These are phyloP conservation scores for Myotis planiceps DNA, from an alignment of 2,797 vertebrate genomes.

Conservation along the genomic window DNA sequence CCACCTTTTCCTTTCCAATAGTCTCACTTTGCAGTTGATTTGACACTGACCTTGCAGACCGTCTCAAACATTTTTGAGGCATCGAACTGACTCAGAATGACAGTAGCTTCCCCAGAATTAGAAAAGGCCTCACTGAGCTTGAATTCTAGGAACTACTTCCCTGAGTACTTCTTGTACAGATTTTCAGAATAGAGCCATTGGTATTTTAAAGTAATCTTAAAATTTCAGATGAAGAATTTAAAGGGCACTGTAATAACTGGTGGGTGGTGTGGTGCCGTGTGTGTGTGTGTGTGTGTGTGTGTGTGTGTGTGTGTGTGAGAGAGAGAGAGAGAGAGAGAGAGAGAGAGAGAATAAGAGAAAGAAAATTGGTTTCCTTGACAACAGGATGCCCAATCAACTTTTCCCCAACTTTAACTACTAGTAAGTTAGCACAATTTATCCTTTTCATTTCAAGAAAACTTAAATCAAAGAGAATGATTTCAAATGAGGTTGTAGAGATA, in stretches of 20 bases:
- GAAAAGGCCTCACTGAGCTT: background rate
- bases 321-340: background rate
- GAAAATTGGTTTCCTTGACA: constrained; percentile 86
- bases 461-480: constrained; percentile 84
- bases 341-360: background rate
- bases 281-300: background rate
- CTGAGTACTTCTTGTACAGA: constrained; percentile 77
- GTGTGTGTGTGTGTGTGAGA: background rate
- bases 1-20: background rate
- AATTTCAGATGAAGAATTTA: constrained; percentile 85
- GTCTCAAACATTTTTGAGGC: background rate
- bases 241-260: constrained; percentile 84
- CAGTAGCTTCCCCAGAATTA: background rate
- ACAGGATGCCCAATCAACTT: constrained; percentile 86
- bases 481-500: constrained; percentile 82
- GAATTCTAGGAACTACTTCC: constrained; percentile 35
- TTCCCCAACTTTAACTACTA: constrained; percentile 83
- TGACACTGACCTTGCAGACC: background rate
- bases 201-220: constrained; percentile 78
- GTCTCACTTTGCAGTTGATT: background rate
- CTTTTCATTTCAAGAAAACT: constrained; percentile 85
- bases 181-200: constrained; percentile 76
- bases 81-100: background rate
- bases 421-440: constrained; percentile 86
- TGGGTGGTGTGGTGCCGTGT: constrained; percentile 43